Conservation (phyloP, 1,140 invertebrate genomes). For the Tachypleus tridentatus region DNA sequence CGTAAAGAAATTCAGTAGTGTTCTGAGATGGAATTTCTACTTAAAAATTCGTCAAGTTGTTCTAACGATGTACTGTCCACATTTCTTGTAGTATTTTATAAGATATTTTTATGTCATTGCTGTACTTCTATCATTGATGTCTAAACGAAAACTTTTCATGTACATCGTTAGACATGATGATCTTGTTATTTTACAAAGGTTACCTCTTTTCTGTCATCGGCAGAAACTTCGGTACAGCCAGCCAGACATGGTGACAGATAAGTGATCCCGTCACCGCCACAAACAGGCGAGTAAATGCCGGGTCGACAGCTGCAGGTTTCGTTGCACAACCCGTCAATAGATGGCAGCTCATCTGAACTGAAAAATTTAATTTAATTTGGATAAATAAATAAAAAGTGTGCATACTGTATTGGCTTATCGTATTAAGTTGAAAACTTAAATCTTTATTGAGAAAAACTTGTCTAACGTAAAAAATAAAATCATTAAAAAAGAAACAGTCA, state of each 20-base stretch:
- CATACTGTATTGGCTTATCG: no score
- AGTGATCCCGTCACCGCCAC: slow-evolving; percentile 59
- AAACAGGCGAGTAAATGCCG: slow-evolving; percentile 67
- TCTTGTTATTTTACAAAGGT: not conserved
- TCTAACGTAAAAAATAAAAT: no score
- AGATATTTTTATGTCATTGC: not conserved
- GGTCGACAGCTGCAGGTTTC: slow-evolving; percentile 43
- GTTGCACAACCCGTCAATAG: slow-evolving; percentile 4
- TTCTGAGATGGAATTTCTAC: not conserved
- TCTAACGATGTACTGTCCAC: not conserved
- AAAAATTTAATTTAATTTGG: no score
- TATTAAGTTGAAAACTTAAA: no score
- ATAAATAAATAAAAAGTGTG: no score
- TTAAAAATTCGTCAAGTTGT: not conserved
- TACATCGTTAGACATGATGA: not conserved
- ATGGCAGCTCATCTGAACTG: no score
- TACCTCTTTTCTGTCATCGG: slow-evolving; percentile 11
- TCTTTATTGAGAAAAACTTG: no score
- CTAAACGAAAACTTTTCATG: not conserved
- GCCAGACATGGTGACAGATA: slow-evolving; percentile 86
- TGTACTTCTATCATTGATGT: not conserved
- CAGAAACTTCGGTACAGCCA: slow-evolving; percentile 48
- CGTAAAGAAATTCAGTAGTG: no score
- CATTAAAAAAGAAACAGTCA: no score
- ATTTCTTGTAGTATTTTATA: not conserved